phyloP scores from a whole-genome alignment of 2,113 vertebrate genomes.

The Coreoperca whiteheadi region DNA sequence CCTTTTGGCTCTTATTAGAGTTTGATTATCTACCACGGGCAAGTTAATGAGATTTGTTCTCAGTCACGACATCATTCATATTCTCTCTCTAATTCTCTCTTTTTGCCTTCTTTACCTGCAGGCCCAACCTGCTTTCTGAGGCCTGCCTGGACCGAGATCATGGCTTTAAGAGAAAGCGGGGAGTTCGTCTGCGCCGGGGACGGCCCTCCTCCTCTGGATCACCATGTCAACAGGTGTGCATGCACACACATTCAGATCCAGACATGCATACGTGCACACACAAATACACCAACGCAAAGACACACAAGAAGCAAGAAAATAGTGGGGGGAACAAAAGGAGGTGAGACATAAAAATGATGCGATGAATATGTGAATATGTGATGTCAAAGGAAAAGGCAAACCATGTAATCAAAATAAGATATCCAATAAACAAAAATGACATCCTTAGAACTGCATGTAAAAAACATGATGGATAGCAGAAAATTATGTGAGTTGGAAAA shows the following conservation, averaged over 20 bases:
- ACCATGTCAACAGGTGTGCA: conserved; percentile 56
- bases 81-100: not conserved
- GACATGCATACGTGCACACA: conserved; percentile 42
- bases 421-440: conserved; percentile 21
- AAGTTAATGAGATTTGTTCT: conserved; percentile 11
- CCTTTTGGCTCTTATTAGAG: not conserved
- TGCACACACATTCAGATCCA: conserved; percentile 46
- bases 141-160: conserved; percentile 78
- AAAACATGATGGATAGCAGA: conserved; percentile 6
- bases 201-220: conserved; percentile 82
- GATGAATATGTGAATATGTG: conserved; percentile 46
- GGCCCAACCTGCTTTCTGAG: conserved; percentile 80
- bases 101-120: conserved; percentile 74
- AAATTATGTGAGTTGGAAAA: conserved; percentile 25
- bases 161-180: conserved; percentile 86
- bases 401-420: conserved; percentile 32
- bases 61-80: not conserved
- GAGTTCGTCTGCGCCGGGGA: conserved; percentile 83
- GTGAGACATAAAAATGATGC: conserved; percentile 62
- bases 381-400: conserved; percentile 45
- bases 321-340: conserved; percentile 54
- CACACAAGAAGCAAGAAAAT: conserved; percentile 55
- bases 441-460: not conserved
- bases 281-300: conserved; percentile 36
- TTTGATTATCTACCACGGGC: not conserved